A percentile compares a stretch with the other conserved stretches of the same genome.
Conservation (phyloP, 1,140 invertebrate species). For the Lithobius niger region DNA sequence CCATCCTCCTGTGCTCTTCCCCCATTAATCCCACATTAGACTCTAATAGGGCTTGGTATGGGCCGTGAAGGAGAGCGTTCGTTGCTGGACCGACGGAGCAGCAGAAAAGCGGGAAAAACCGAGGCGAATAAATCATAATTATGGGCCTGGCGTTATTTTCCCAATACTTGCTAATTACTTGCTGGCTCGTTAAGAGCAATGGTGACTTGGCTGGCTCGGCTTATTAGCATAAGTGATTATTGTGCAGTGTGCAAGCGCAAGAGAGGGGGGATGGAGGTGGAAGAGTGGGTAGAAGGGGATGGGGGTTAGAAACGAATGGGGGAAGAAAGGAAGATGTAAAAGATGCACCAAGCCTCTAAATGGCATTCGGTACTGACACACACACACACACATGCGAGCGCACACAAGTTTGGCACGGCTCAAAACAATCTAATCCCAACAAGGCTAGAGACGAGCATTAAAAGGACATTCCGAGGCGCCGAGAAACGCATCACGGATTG, state of each 20-base stretch:
- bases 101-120: neutral
- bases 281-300: neutral
- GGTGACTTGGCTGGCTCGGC: conserved; percentile 1
- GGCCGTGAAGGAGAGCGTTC: neutral
- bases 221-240: conserved; percentile 11
- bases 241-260: neutral
- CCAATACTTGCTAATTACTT: conserved; percentile 11
- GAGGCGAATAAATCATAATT: conserved; percentile 6
- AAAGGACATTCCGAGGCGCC: too few species aligned
- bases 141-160: conserved; percentile 7
- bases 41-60: neutral
- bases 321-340: neutral
- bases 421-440: too few species aligned
- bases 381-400: too few species aligned
- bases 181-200: conserved; percentile 2
- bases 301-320: neutral
- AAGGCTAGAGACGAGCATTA: too few species aligned
- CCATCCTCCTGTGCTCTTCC: neutral
- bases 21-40: conserved; percentile 7
- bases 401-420: too few species aligned
- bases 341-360: too few species aligned
- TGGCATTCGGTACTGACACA: too few species aligned
- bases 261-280: neutral
- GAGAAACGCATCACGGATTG: too few species aligned
- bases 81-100: neutral